These are phyloP conservation scores for Puffinus mauretanicus DNA, from an alignment of 2,113 vertebrate species.

Conservation along the genomic window DNA sequence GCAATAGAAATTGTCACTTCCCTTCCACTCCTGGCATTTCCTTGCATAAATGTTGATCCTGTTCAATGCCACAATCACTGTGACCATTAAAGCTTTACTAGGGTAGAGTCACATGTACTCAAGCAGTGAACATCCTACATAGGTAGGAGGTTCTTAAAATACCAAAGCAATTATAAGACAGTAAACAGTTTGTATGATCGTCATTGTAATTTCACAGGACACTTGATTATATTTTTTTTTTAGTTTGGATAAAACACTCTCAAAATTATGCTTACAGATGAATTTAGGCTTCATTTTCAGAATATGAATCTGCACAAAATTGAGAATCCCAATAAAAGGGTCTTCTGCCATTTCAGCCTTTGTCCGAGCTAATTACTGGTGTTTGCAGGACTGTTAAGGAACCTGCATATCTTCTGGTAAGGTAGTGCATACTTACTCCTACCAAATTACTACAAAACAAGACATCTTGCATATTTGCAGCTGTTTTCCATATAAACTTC, in stretches of 20 bases:
- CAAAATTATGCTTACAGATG: not conserved
- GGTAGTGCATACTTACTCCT: not conserved
- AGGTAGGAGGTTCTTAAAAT: not conserved
- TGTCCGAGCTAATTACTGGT: not conserved
- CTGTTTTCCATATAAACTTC: not conserved
- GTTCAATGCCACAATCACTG: not conserved
- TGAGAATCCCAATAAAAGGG: not conserved
- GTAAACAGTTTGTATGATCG: not conserved
- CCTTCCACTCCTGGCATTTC: not conserved
- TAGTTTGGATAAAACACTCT: not conserved
- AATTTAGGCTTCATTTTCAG: not conserved
- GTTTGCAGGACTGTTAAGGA: not conserved
- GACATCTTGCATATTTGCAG: not conserved
- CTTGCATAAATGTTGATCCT: not conserved
- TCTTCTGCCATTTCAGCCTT: not conserved
- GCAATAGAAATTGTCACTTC: not conserved
- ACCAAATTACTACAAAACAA: not conserved
- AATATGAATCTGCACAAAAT: not conserved
- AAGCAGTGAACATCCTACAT: not conserved
- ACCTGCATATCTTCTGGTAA: not conserved
- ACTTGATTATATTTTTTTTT: not conserved
- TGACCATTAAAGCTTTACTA: slow-evolving; percentile 16
- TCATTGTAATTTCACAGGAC: slow-evolving; percentile 4
- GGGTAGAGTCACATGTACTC: not conserved
- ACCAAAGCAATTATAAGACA: not conserved